Base-by-base conservation (phyloP, 2,888 invertebrate genomes). In the Agrotis exclamationis region DNA sequence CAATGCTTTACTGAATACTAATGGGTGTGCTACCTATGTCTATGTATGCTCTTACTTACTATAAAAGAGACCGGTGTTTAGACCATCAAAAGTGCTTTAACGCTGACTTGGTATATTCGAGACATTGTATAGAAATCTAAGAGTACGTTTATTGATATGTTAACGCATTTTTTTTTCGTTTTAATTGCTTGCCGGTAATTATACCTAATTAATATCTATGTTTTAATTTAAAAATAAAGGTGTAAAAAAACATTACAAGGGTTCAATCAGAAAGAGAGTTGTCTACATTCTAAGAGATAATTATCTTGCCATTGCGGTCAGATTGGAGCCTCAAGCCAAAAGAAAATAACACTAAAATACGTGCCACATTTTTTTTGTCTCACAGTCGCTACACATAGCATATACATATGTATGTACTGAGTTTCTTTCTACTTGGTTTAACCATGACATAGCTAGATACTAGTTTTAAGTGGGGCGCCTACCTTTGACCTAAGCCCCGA, bases 271-370 rank as follows among this genome's bases (percentile, higher is more conserved):
- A 77, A 70, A 47, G 56, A 84, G 64, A 68, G 64, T 70, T 70
- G 76, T 57, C 75, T 81, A 79, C 78, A 83, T 83, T 80, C 81
- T 66, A 60, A 53, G 20, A 80, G 72, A 86, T 86, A 83, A 88
- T 87, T 83, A 72, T 77, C 70, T 77, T 64, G 58, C 74, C 63
- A 85, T 86, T 84, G 80, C 85, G 84, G 87, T 80, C 86, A 71
- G 69, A 77, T 74, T 76, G 57, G 63, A 76, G 87, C 90, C 87
- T 79, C 75, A 58, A 82, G 87, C 79, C 56, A 85, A 70, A 81
- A 80, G 68, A 82, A 74, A 80, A 77, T 57, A 71, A 70, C 57
- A 65, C 63, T 65, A 79, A 80, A 82, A 63, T 67, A 70, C 74
- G 76, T 63, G 58, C 73, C 45, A 76, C 57, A 78, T 74, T 83